Percentiles rank a stretch among this genome's conserved stretches.
phyloP scores from a whole-genome alignment of 2,888 invertebrate species.

The Protonemura montana region DNA sequence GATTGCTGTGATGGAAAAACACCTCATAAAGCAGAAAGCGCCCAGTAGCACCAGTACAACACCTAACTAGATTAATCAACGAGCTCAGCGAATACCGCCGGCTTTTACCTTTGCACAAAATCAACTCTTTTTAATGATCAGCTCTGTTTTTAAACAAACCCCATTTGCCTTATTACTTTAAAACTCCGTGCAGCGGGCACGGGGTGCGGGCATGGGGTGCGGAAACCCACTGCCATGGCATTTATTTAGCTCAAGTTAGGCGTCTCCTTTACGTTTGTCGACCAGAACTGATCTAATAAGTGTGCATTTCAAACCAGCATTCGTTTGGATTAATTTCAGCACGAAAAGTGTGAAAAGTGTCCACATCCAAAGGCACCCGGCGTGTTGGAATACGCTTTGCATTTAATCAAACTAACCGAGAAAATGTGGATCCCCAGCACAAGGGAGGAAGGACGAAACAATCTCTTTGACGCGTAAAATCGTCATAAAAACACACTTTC shows the following conservation, averaged over 20 bases:
- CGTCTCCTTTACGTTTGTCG: background rate
- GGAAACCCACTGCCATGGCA: too few relatives aligned
- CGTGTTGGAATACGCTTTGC: background rate
- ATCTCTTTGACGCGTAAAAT: background rate
- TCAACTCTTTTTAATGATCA: slow-evolving; percentile 36
- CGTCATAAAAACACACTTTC: background rate
- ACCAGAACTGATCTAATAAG: background rate
- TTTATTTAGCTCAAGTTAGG: background rate
- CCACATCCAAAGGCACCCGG: background rate
- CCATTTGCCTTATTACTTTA: slow-evolving; percentile 36
- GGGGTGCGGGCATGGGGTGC: too few relatives aligned
- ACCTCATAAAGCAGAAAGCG: too few relatives aligned
- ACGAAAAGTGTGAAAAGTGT: background rate
- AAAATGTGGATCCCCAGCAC: background rate
- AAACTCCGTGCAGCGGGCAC: slow-evolving; percentile 24
- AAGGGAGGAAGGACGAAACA: too few relatives aligned
- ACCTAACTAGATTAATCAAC: slow-evolving; percentile 14
- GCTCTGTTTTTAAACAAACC: slow-evolving; percentile 22
- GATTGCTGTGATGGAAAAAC: too few relatives aligned
- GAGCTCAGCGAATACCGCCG: background rate
- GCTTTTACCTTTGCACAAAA: background rate
- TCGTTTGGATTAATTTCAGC: background rate
- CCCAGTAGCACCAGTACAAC: too few relatives aligned
- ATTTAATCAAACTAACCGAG: background rate
- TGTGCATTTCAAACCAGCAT: background rate